Evolutionary conservation across 1,140 invertebrate species (phyloP).

Genomic region (Leptopilina clavipes): DNA sequence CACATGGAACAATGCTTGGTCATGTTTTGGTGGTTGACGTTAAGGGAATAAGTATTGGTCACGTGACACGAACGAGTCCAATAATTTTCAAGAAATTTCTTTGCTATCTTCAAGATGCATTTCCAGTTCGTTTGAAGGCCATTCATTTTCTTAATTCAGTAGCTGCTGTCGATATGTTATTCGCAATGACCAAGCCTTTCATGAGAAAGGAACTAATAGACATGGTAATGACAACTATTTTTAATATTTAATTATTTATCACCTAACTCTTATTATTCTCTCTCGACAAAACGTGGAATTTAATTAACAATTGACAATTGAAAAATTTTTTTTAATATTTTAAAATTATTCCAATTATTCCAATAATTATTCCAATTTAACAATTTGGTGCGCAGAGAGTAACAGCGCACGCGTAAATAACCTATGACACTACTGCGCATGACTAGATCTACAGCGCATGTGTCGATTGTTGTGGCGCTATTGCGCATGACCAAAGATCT

Average conservation of each 20-base stretch:
- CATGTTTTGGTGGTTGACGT: slow-evolving; percentile 79
- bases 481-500: too few relatives aligned
- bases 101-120: slow-evolving; percentile 80
- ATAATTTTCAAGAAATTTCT: slow-evolving; percentile 79
- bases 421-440: too few relatives aligned
- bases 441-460: too few relatives aligned
- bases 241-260: too few relatives aligned
- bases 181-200: slow-evolving; percentile 81
- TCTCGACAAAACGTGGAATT: too few relatives aligned
- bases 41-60: slow-evolving; percentile 74
- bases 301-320: too few relatives aligned
- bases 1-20: slow-evolving; percentile 77
- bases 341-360: slow-evolving; percentile 40
- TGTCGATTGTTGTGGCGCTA: too few relatives aligned
- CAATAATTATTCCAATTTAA: too few relatives aligned
- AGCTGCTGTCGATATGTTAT: slow-evolving; percentile 80
- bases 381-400: too few relatives aligned
- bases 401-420: too few relatives aligned
- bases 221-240: too few relatives aligned
- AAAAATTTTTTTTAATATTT: slow-evolving; percentile 6
- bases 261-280: too few relatives aligned
- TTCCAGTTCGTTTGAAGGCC: slow-evolving; percentile 79
- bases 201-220: slow-evolving; percentile 81
- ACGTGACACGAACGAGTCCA: slow-evolving; percentile 77
- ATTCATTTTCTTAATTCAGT: slow-evolving; percentile 83